Base-by-base conservation (phyloP, 1,140 invertebrate species). In the Teleogryllus occipitalis region DNA sequence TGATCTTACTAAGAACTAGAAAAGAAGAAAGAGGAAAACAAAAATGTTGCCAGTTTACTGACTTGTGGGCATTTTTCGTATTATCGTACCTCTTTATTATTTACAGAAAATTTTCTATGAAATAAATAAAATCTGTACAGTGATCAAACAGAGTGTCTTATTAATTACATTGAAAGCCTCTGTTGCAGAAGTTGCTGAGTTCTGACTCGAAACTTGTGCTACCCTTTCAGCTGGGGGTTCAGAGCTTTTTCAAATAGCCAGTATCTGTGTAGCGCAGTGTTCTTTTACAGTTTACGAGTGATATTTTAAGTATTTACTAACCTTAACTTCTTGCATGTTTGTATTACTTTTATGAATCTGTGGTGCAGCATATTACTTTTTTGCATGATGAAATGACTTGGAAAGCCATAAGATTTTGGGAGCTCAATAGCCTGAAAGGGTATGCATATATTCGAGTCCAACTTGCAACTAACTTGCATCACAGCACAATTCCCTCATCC, bases 121-220 rank as follows among this genome's bases (percentile, higher is more conserved):
- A 77, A 77, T 54, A 22, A 76, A 77, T 48, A 77, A 77, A 54
- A 48, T 21, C 76, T 77, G 76, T 77, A 77, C 76, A 77, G 76
- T 77, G 76, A 77, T 48, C 48, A 18, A 48, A 54, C 76, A 77
- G 76, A 77, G 76, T 77, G 76, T 77, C 76, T 77, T 77, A 77
- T 77, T 77, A n/a, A 77, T 77, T 48, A 47, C 22, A 77, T 47
- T 77, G 76, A 49, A 21, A 49, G 76, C 78, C 78, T 79, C 78
- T 79, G 78, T 79, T 79, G 74, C 78, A 79, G 78, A 39, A 79
- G 78, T 79, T 79, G 78, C 27, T 74, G 78, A 79, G 46, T 79
- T 79, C 22, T 47, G 65, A 79, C 74, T 79, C 78, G 39, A 77
- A 47, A 79, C 47, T 79, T 79, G 46, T 75, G 78, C 78, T 79